Conservation (phyloP, 2,797 vertebrate species). For the Lagodon rhomboides region DNA sequence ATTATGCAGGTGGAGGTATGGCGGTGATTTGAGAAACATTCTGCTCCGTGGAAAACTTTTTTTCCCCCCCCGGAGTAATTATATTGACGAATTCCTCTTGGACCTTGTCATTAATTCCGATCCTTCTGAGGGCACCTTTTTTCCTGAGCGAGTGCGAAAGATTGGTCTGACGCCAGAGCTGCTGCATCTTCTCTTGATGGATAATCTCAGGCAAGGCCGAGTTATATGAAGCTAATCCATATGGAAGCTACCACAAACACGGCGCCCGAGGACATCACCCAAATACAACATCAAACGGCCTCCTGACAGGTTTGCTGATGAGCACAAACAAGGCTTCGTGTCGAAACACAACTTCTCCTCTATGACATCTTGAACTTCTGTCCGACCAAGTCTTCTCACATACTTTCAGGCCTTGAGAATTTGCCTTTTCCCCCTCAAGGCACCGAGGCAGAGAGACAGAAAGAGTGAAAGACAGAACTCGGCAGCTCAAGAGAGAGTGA, state of each 20-base stretch:
- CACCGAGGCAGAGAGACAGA: constrained; percentile 68
- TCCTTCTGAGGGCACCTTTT: constrained; percentile 44
- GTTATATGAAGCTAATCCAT: constrained; percentile 84
- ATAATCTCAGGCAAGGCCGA: constrained; percentile 65
- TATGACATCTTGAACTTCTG: constrained; percentile 87
- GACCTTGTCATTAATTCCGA: constrained; percentile 67
- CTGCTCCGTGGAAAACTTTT: constrained; percentile 69
- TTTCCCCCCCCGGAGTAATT: constrained; percentile 62
- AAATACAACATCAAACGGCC: constrained; percentile 85
- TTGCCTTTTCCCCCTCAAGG: constrained; percentile 76
- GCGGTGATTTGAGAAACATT: constrained; percentile 77
- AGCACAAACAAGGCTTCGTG: constrained; percentile 87
- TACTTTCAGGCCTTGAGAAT: constrained; percentile 83
- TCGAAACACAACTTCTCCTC: constrained; percentile 85
- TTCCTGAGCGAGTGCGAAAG: constrained; percentile 15
- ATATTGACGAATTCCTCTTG: constrained; percentile 68
- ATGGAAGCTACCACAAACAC: constrained; percentile 84
- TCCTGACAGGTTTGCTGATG: constrained; percentile 88
- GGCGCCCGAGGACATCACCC: constrained; percentile 79
- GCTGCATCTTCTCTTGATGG: constrained; percentile 59
- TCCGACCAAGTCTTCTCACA: constrained; percentile 84
- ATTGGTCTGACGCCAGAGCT: constrained; percentile 47
- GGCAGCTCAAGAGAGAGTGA: constrained; percentile 76
- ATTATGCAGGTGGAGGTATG: constrained; percentile 83
- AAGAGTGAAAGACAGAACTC: constrained; percentile 75